Percentiles rank a stretch among this genome's conserved stretches.
These are phyloP conservation scores for Ptychoptera albimana DNA, from an alignment of 2,888 invertebrate species.

Conservation along the genomic window DNA sequence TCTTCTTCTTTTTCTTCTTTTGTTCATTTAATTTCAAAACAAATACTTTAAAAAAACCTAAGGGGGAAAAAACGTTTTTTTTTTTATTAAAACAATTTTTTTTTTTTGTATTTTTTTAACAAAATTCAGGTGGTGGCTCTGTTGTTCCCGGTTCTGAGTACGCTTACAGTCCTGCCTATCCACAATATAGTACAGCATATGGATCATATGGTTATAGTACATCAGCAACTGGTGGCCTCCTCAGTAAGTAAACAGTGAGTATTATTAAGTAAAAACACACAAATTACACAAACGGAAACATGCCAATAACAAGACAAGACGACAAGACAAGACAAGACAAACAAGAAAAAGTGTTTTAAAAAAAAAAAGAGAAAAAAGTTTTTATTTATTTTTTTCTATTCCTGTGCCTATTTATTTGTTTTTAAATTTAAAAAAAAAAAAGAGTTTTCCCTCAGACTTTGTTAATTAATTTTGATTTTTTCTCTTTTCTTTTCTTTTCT, in stretches of 20 bases:
- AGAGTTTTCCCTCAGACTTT: background rate
- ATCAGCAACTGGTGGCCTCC: conserved; percentile 41
- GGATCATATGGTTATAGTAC: conserved; percentile 48
- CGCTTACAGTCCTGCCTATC: conserved; percentile 56
- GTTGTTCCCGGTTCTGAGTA: conserved; percentile 49
- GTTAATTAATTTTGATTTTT: background rate
- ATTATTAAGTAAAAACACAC: conserved; percentile 18
- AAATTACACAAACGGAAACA: too few species aligned
- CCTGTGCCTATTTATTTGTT: too few species aligned
- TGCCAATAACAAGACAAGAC: too few species aligned
- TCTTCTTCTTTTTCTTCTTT: background rate
- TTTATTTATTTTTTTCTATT: too few species aligned
- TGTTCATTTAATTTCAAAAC: too few species aligned
- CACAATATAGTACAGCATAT: conserved; percentile 31
- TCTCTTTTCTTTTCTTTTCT: conserved; percentile 1
- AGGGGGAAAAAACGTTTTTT: too few species aligned
- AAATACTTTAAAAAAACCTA: too few species aligned
- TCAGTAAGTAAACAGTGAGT: conserved; percentile 55
- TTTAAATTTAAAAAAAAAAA: background rate
- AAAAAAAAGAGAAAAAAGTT: too few species aligned
- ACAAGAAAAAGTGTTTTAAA: too few species aligned
- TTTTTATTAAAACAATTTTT: background rate
- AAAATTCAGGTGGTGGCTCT: conserved; percentile 38
- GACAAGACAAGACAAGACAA: too few species aligned
- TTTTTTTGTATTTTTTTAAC: conserved; percentile 15